Base-by-base conservation (phyloP, 2,888 invertebrate genomes). In the Fragum whitleyi region DNA sequence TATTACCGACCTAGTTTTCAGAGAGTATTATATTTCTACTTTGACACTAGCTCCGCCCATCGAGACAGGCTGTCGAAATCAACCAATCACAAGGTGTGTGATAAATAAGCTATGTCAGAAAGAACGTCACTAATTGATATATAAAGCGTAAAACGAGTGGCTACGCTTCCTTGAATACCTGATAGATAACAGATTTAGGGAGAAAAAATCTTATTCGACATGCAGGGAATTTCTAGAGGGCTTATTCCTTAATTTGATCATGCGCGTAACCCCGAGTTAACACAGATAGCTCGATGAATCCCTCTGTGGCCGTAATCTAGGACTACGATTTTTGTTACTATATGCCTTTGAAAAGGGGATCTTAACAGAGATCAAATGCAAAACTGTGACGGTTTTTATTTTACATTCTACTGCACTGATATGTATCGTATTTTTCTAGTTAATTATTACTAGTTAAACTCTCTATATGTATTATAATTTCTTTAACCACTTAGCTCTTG, bases 91-190 rank as follows among this genome's bases (percentile, higher is more conserved):
- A 26, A 51, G 5, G n/a, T 2, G 51, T 23, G 70, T 61, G 39
- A 77, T 77, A 77, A 77, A 81, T 55, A 77, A 74, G 74, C 68
- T 57, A 69, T 79, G 76, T 79, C 78, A 76, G 75, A 72, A 61
- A 74, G 29, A 62, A 68, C 65, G 76, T 80, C 79, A 80, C 75
- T 80, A 80, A 80, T 80, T 80, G 79, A 80, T 80, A 80, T 80
- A 80, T 76, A 80, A 78, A 76, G 69, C 78, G 78, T 68, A 79
- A 78, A 77, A 82, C 78, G 61, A 76, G 75, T 70, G 73, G 75
- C 68, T 69, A 79, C 79, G 82, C 78, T 75, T 73, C 73, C 65
- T 26, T 76, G 78, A 55, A 65, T 73, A 73, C 57, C 36, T 78
- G 82, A 53, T 65, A 72, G 76, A 82, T 76, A 76, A 73, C 78